Evolutionary conservation across 2,797 vertebrate species (phyloP).

Genomic region (Sibirionetta formosa): DNA sequence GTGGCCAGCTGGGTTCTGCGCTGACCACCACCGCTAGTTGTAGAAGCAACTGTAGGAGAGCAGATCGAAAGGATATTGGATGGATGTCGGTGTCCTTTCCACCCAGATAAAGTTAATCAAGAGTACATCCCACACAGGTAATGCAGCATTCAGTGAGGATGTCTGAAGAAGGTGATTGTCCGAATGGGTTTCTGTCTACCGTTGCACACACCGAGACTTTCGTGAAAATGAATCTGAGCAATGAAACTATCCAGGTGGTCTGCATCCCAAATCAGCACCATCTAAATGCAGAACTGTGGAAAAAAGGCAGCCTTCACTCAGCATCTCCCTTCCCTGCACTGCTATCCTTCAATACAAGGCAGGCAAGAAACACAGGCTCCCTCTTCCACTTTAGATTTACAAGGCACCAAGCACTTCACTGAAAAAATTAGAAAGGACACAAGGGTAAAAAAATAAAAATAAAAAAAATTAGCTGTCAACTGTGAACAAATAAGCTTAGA

Average conservation of each 20-base stretch:
- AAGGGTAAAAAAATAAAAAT: rapidly evolving
- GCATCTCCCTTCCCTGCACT: neutral
- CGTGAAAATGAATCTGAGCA: neutral
- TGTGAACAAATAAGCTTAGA: neutral
- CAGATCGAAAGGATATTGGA: neutral
- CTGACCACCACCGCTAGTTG: neutral
- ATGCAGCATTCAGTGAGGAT: neutral
- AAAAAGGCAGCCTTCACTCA: neutral
- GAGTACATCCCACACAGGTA: neutral
- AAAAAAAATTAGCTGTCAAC: neutral
- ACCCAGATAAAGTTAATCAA: neutral
- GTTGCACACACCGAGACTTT: neutral
- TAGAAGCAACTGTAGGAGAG: neutral
- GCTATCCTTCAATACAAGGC: neutral
- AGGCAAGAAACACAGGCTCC: constrained; percentile 15
- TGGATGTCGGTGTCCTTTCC: neutral
- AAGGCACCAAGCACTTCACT: neutral
- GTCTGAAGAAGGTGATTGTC: neutral
- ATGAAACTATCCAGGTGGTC: neutral
- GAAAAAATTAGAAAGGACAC: neutral
- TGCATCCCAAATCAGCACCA: neutral
- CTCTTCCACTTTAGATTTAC: neutral
- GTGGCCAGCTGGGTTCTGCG: neutral
- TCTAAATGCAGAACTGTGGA: neutral
- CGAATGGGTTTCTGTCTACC: neutral